Percentiles rank a stretch among this genome's conserved stretches.
These are phyloP conservation scores for Phytoseiulus persimilis DNA, from an alignment of 2,888 invertebrate genomes.

Conservation along the genomic window DNA sequence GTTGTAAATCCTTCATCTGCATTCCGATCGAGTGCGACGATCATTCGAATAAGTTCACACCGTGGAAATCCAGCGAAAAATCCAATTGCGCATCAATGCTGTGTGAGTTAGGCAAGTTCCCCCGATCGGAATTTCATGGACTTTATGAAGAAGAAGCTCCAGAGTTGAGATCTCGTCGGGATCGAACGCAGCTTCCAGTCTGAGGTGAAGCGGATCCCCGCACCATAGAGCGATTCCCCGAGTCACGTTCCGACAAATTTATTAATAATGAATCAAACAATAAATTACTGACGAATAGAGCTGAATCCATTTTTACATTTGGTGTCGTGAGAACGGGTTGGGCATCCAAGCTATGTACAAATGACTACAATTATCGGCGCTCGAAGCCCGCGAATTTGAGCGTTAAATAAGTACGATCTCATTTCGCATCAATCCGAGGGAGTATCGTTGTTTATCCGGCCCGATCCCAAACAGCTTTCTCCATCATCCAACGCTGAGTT, in stretches of 20 bases:
- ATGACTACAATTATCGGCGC: background rate
- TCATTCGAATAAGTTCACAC: background rate
- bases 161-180: too few species aligned
- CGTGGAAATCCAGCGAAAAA: background rate
- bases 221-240: too few species aligned
- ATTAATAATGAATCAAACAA: background rate
- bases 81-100: background rate
- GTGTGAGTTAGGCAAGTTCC: too few species aligned
- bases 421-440: background rate
- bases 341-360: background rate
- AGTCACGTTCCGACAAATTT: too few species aligned
- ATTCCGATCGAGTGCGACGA: background rate
- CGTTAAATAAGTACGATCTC: too few species aligned
- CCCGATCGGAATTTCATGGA: too few species aligned
- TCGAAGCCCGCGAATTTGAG: background rate
- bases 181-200: too few species aligned
- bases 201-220: too few species aligned
- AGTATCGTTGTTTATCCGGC: background rate
- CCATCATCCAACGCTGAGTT: slow-evolving; percentile 63
- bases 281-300: background rate
- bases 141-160: too few species aligned
- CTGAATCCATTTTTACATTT: background rate
- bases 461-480: slow-evolving; percentile 60
- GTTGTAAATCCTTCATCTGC: background rate
- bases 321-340: background rate